Percentiles rank a stretch among this genome's conserved stretches.
These are phyloP conservation scores for Drosophila borborema DNA, from an alignment of 2,888 invertebrate species.

Conservation along the genomic window DNA sequence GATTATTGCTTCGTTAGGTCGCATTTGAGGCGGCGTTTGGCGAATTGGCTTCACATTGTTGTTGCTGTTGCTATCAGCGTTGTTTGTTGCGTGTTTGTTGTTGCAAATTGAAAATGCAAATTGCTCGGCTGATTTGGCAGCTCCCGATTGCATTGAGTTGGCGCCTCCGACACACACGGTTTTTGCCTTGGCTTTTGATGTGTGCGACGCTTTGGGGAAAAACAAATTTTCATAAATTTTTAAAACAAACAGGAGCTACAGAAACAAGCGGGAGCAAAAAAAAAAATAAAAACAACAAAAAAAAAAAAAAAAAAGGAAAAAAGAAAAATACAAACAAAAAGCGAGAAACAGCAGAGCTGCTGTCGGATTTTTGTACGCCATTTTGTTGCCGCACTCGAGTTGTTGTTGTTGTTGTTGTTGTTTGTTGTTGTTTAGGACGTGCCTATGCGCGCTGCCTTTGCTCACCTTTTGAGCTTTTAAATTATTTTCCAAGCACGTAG, in stretches of 20 bases:
- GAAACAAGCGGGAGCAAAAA: not conserved
- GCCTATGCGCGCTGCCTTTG: conserved; percentile 77
- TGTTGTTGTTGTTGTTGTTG: conserved; percentile 13
- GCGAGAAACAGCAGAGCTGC: conserved; percentile 28
- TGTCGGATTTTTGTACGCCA: conserved; percentile 66
- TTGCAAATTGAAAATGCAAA: conserved; percentile 82
- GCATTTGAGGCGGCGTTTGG: conserved; percentile 52
- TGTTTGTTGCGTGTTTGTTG: conserved; percentile 64
- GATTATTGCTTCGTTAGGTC: conserved; percentile 81
- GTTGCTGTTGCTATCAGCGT: conserved; percentile 15
- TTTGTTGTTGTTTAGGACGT: conserved; percentile 62
- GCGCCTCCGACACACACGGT: conserved; percentile 9
- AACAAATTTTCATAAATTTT: conserved; percentile 81
- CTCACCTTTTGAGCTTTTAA: conserved; percentile 84
- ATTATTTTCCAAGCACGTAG: conserved; percentile 82
- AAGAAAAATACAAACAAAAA: conserved; percentile 15
- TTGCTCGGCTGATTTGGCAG: conserved; percentile 68
- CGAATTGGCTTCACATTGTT: conserved; percentile 26
- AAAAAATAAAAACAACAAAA: conserved; percentile 14
- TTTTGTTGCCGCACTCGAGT: conserved; percentile 59
- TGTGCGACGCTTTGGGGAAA: conserved; percentile 66
- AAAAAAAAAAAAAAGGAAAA: not conserved
- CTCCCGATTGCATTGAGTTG: conserved; percentile 40
- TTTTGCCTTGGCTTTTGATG: conserved; percentile 47
- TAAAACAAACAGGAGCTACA: conserved; percentile 68